A percentile compares a stretch with the other conserved stretches of the same genome.
Conservation (phyloP, 2,888 invertebrate species). For the Pseudanteris insignis region DNA sequence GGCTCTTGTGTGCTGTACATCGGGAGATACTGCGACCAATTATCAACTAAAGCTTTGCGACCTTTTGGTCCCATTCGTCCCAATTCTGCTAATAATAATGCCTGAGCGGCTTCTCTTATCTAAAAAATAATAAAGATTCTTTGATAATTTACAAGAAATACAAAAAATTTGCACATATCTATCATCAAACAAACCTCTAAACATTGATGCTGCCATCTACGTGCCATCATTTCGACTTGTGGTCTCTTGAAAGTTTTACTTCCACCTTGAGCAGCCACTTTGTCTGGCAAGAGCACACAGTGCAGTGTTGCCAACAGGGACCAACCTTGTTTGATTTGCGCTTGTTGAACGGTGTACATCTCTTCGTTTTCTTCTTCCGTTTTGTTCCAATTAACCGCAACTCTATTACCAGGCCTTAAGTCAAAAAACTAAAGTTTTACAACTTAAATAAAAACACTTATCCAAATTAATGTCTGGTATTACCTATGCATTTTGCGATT, state of each 20-base stretch:
- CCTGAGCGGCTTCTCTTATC: constrained; percentile 94
- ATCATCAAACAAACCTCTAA: constrained; percentile 90
- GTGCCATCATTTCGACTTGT: constrained; percentile 96
- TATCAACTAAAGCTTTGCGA: constrained; percentile 89
- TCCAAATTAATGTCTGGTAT: too few relatives aligned
- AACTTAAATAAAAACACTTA: neutral
- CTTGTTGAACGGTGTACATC: constrained; percentile 84
- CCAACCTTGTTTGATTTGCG: constrained; percentile 97
- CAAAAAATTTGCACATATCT: neutral
- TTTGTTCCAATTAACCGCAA: constrained; percentile 74
- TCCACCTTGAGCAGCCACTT: constrained; percentile 77
- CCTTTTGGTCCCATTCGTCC: constrained; percentile 88
- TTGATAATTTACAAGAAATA: neutral
- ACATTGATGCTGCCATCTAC: constrained; percentile 98
- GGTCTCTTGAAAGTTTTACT: constrained; percentile 90
- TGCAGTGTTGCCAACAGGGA: constrained; percentile 94
- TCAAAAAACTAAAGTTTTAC: neutral
- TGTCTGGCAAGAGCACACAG: constrained; percentile 94
- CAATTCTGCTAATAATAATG: constrained; percentile 91
- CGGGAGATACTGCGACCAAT: constrained; percentile 96
- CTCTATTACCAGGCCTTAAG: constrained; percentile 73
- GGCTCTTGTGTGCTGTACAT: constrained; percentile 84
- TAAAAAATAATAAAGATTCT: constrained; percentile 50
- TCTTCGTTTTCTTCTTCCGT: constrained; percentile 86
- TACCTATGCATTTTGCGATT: constrained; percentile 78